Evolutionary conservation across 64 coral and sea anemone genomes (phyloP), one percentile per base, ranked within the genome.

Genomic region (Cladopsammia gracilis): DNA sequence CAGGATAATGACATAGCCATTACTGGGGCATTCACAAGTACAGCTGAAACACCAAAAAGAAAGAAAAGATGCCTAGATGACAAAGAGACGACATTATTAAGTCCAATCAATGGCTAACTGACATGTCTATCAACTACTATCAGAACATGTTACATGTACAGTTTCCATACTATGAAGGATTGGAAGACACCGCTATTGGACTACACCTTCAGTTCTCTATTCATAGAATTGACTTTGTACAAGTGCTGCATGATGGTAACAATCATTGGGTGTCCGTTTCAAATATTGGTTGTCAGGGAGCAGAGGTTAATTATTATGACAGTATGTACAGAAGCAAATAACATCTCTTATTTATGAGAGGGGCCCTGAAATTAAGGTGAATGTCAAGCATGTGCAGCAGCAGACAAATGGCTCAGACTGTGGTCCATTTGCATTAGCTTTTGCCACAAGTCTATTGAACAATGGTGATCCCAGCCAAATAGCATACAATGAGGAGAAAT

Each of bases 31-130:
- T 57, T 57, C 13, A 57, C 54, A 57, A 10, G 7, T 7, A 57
- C 77, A 79, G 0, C 43, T 79, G 48, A 79, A 58, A 79, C 19
- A 15, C 19, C 3, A n/a, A 57, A 79, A 16, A 79, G 51, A 79
- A 79, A 79, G 58, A 79, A 79, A 46, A 78, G 76, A 78, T 56
- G 44, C 46, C 76, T 78, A 23, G 48, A 78, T 15, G 49, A 78
- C 11, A 78, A 25, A 25, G 76, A 78, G 76, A 53, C 19, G 11
- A 53, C 6, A 78, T 78, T 23, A 78, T 78, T 78, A 78, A 51
- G 48, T 78, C 76, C 23, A 78, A 78, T 78, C 76, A 78, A 78
- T 78, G 76, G 76, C 19, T 78, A 56, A 78, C 76, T 53, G 76
- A 78, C 47, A 51, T 78, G 45, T 47, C 13, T 51, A 78, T 78